phyloP scores from a whole-genome alignment of 2,113 vertebrate species.

The Sterna hirundo region DNA sequence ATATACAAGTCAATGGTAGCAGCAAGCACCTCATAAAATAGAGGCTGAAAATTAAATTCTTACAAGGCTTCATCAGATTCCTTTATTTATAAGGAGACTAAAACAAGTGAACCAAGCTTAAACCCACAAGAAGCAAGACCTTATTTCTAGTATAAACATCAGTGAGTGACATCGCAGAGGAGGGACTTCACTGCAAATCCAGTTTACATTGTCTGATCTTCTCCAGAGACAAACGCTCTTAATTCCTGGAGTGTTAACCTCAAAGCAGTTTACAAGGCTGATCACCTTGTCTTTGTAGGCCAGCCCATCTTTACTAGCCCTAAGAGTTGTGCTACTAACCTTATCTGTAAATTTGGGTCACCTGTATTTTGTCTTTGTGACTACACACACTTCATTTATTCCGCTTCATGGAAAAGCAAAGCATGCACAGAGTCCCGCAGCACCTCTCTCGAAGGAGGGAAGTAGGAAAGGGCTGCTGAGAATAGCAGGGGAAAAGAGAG shows the following conservation, averaged over 20 bases:
- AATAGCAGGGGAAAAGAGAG: neutral
- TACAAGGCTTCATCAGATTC: neutral
- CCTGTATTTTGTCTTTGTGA: neutral
- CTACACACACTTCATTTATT: neutral
- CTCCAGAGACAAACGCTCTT: neutral
- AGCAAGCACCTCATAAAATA: neutral
- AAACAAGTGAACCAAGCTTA: neutral
- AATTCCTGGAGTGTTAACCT: constrained; percentile 29
- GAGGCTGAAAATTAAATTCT: neutral
- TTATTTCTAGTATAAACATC: neutral
- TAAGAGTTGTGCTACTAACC: neutral
- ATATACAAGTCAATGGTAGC: neutral
- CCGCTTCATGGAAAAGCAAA: neutral
- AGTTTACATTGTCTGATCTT: constrained; percentile 30
- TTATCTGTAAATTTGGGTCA: neutral
- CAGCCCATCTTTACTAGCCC: neutral
- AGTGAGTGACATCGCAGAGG: neutral
- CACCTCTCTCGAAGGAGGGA: neutral
- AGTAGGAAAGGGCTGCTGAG: neutral
- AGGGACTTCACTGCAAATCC: neutral
- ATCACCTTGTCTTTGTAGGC: constrained; percentile 6
- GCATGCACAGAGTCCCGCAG: neutral
- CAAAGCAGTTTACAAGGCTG: neutral
- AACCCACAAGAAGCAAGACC: neutral
- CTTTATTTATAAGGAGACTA: neutral